Evolutionary conservation across 2,888 invertebrate genomes (phyloP).

Genomic region (Morpho helenor): DNA sequence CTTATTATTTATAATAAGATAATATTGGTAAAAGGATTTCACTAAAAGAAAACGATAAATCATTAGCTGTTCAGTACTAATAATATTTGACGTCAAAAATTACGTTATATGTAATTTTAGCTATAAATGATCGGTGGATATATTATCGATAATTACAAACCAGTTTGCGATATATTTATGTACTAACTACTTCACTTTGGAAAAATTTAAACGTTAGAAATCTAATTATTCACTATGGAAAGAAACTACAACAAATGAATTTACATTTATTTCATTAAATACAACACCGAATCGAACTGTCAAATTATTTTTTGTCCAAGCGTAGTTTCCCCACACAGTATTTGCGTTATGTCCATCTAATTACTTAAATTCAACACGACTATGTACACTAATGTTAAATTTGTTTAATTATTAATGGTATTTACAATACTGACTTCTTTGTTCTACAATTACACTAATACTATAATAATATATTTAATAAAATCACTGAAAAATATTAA

Average conservation of each 20-base stretch:
- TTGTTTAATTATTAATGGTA: constrained; percentile 41
- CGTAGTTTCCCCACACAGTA: constrained; percentile 78
- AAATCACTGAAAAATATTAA: not conserved
- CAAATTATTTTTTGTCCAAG: constrained; percentile 70
- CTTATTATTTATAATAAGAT: too few species aligned
- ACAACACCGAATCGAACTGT: constrained; percentile 65
- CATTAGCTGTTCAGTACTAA: too few species aligned
- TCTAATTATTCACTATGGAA: constrained; percentile 45
- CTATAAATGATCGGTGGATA: too few species aligned
- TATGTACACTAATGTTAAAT: constrained; percentile 22
- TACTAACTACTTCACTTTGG: too few species aligned
- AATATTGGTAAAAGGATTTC: too few species aligned
- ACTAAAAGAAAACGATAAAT: too few species aligned
- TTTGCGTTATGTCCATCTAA: constrained; percentile 43
- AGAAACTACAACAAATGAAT: constrained; percentile 68
- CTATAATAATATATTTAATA: not conserved
- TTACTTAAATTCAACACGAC: constrained; percentile 14
- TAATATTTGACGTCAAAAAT: too few species aligned
- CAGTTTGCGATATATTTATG: too few species aligned
- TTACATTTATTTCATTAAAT: constrained; percentile 51
- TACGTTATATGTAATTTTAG: too few species aligned
- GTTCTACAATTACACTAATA: constrained; percentile 8
- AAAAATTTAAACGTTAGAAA: too few species aligned
- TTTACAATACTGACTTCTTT: constrained; percentile 50
- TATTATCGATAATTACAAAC: too few species aligned